Base-by-base conservation (phyloP, 30 jellyfish, hydroid and myxozoan genomes). In the Aurelia coerulea region DNA sequence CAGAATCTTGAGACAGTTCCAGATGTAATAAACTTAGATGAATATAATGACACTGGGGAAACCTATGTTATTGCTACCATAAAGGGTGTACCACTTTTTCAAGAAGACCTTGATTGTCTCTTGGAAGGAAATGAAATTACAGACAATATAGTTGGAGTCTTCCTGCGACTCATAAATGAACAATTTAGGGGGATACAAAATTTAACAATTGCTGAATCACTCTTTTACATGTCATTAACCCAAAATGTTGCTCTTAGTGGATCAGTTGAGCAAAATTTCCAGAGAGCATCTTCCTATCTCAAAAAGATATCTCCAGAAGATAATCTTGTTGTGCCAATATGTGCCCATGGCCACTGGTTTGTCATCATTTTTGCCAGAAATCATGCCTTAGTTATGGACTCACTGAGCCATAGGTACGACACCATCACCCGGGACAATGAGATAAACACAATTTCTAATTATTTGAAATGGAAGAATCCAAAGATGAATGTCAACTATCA, bases 341-440 rank as follows among this genome's bases (percentile, higher is more conserved):
- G 85, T 49, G 58, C 76, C 11, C 49, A 74, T 49, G 49, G 85
- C 41, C 85, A 74, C 49, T 74, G 85, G 85, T 74, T 16, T 46
- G 19, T 74, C 29, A 74, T 74, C n/a, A 49, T 54, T 5, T 74
- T 74, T 49, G 11, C 49, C 11, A n/a, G 23, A 33, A 13, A 7
- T 33, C 49, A 46, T 74, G 76, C 32, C 39, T 10, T 46, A 74
- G 73, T 54, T 12, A 74, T 74, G 85, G 85, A 74, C 23, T 74
- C 85, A 33, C 34, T 74, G 5, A 74, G 85, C 32, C 85, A 46
- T 33, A 15, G 12, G 10, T 56, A 74, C 14, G 85, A 10, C 15
- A 74, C 37, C 7, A 18, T 13, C 39, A 74, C 65, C 10, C 10
- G 65, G 15, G 65, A 53, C 65, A 53, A 15, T 53, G 65, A 53